Evolutionary conservation across 2,113 vertebrate species (phyloP), one percentile per base, ranked within the genome.

Genomic region (Toxotes chatareus): DNA sequence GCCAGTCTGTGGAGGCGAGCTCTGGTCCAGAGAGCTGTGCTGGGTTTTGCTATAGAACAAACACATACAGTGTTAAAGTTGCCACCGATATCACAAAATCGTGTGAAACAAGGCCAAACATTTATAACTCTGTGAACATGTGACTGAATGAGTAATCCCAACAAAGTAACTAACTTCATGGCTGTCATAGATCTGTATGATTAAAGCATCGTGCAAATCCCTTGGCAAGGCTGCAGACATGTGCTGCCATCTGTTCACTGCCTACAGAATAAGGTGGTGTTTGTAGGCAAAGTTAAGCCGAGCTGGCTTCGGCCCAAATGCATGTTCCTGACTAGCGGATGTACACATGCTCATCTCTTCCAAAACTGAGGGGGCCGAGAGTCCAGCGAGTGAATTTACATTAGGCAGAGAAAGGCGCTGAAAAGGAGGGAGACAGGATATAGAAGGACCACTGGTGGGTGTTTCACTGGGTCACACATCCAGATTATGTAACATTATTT

Each of bases 21-120:
- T 97, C 96, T 99, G 97, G 94, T 99, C 98, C 88, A 99, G 92
- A 55, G 97, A 99, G 91, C 97, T 98, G 93, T 99, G 97, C 88
- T 99, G 97, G 1, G 98, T 97, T 91, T 98, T 98, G 92, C 97
- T 99, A 85, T 23, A 75, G 17, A 73, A 63, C 6, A 70, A 3
- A 83, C 69, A 73, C 19, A 59, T 21, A 71, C 0, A 61, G 5
- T 16, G 47, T 82, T 56, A 81, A 61, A 79, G 36, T 16, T 56
- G 17, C 16, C 14, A 16, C 40, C 17, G 60, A 67, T 31, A 65
- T 75, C 61, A 68, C 36, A 23, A 34, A 66, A 66, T 42, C 21
- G 3, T 5, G 27, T 3, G 21, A 68, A 12, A 46, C 40, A 23
- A 73, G 40, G 72, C 42, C 68, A 44, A 36, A 38, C 17, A 42